Base-by-base conservation (phyloP, 1,140 invertebrate genomes). In the Drosophila funebris region DNA sequence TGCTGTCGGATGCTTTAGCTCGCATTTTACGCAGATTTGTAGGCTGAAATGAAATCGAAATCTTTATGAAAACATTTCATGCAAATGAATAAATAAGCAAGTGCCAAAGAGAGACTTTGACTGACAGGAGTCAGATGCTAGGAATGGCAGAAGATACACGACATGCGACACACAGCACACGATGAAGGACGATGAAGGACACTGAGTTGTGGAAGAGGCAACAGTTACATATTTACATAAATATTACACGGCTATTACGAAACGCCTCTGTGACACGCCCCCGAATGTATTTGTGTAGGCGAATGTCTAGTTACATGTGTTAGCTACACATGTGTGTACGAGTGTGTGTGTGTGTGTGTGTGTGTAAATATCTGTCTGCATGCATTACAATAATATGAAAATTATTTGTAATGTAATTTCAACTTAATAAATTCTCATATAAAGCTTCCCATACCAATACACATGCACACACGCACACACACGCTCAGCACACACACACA, bases 401-500 rank as follows among this genome's bases (percentile, higher is more conserved):
- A 85, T 85, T 75, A 85, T 85, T 85, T 85, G 78, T 78, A 85
- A 82, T 87, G 82, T 87, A 85, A 85, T 87, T 85, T 87, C 74
- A 85, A 85, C 82, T 85, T 85, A 85, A 85, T 85, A 87, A 87
- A 85, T 88, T 85, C 74, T 72, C 78, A 75, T 62, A 85, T 71
- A 75, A 74, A 78, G 67, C 54, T 14, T 11, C 14, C 24, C 7
- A 3, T 7, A 27, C 13, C 20, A 16, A 44, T 14, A 36, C 9
- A 37, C 9, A 20, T 31, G 22, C 11, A 36, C 61, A 11, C 18
- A 41, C 24, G 48, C 41, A n/a, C 18, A 27, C 13, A 27, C 29
- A 46, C 27, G n/a, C n/a, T n/a, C n/a, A n/a, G n/a, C n/a, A 36
- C 18, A 33, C 9, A n/a, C 31, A 39, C 33, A 36, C 24, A 11